phyloP scores from a whole-genome alignment of 2,113 vertebrate species.

The Psittacus erithacus region DNA sequence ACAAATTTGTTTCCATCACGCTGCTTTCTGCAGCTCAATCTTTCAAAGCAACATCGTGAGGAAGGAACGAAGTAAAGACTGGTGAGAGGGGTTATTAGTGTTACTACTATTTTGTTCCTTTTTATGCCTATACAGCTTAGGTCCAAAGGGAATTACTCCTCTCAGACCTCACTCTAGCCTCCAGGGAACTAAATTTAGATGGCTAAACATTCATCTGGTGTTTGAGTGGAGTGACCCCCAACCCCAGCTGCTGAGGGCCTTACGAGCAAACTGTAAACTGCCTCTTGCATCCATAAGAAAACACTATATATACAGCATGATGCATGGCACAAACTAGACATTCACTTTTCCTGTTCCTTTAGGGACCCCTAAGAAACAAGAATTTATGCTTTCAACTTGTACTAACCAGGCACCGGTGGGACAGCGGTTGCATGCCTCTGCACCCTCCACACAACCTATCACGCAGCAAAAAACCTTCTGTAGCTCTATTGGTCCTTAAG shows the following conservation, averaged over 20 bases:
- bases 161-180: not conserved
- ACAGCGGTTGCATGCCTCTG: not conserved
- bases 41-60: not conserved
- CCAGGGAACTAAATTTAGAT: not conserved
- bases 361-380: not conserved
- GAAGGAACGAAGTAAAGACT: not conserved
- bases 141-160: not conserved
- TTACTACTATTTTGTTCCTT: not conserved
- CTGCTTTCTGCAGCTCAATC: not conserved
- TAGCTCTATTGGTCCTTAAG: slow-evolving; percentile 17
- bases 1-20: not conserved
- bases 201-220: not conserved
- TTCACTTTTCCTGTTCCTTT: not conserved
- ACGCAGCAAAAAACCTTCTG: not conserved
- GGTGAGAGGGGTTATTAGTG: not conserved
- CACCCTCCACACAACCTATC: not conserved
- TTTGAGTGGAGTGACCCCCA: accelerated
- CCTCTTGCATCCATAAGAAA: not conserved
- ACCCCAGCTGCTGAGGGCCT: not conserved
- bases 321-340: accelerated
- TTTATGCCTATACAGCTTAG: not conserved
- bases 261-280: not conserved
- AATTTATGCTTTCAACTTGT: not conserved
- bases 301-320: not conserved
- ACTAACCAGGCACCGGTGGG: accelerated